phyloP scores from a whole-genome alignment of 2,888 invertebrate genomes.

The Drosophila greeni region DNA sequence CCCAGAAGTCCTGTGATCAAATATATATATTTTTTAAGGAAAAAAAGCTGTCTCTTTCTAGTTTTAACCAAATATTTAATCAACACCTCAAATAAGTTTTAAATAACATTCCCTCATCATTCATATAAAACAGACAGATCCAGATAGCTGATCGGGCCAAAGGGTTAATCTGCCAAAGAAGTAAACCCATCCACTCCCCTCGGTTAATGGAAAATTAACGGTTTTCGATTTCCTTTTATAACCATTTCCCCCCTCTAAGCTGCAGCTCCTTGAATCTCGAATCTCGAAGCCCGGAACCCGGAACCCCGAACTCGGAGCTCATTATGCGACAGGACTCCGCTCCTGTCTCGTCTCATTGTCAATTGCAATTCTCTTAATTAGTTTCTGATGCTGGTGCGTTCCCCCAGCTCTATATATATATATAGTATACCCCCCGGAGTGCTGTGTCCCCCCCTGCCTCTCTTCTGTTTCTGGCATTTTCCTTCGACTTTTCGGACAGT shows the following conservation, averaged over 20 bases:
- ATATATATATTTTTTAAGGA: neutral
- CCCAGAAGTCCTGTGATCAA: neutral
- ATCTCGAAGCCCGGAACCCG: neutral
- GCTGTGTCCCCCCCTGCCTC: neutral
- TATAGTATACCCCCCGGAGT: neutral
- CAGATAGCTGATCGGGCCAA: neutral
- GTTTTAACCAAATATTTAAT: no score
- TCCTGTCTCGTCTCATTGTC: conserved; percentile 31
- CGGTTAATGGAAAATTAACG: neutral
- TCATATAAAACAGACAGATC: neutral
- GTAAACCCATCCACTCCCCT: neutral
- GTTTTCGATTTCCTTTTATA: conserved; percentile 13
- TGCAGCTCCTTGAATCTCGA: conserved; percentile 14
- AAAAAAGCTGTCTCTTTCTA: no score
- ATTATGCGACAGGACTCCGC: conserved; percentile 22
- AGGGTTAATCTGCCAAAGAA: neutral
- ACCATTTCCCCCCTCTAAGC: neutral
- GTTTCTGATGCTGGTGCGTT: conserved; percentile 50
- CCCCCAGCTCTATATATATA: conserved; percentile 4
- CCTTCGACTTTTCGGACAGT: conserved; percentile 21
- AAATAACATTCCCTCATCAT: no score
- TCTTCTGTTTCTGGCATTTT: conserved; percentile 33
- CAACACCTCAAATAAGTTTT: neutral
- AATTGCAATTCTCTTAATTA: conserved; percentile 60
- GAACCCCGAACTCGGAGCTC: conserved; percentile 16